Base-by-base conservation (phyloP, 2,797 vertebrate species). In the Lepilemur ruficaudatus region DNA sequence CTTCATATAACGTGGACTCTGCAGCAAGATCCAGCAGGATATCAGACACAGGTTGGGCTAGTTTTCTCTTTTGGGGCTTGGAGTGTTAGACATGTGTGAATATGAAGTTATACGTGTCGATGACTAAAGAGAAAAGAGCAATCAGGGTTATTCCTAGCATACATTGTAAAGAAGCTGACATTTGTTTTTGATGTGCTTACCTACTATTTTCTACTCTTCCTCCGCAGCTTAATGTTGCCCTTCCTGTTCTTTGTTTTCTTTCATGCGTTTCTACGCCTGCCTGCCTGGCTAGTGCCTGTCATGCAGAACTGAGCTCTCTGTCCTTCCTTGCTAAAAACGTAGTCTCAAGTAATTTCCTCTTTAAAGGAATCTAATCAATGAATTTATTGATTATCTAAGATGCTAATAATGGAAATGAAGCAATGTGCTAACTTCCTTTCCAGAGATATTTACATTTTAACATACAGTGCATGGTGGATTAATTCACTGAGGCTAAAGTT, bases 321-420 rank as follows among this genome's bases (percentile, higher is more conserved):
- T 65, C 32, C 9, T 89, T 43, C n/a, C 46, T 46, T 7, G 8
- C 28, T 59, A 69, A 89, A 76, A 80, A n/a, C 20, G 8, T 75
- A n/a, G 10, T 76, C 63, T 90, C 41, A 18, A 35, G 41, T 88
- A 43, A 61, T 43, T 90, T 84, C 38, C 32, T 85, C 28, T 83
- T 73, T 41, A 70, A 88, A 90, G 28, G 61, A 32, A 75, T 78
- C 63, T 86, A 50, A 80, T 78, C 59, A 83, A 90, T 48, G 67
- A 89, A 86, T 43, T 69, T 41, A 78, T 46, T 79, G 96, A 63
- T 83, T 78, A 89, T 20, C 2, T n/a, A 72, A 86, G 43, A 43
- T 63, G 9, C 25, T 82, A 87, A 73, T 85, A 61, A 76, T 14
- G 69, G 86, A 94, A 91, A 94, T 48, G 41, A 92, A 91, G 69